Percentiles rank a stretch among this genome's conserved stretches.
Evolutionary conservation across 2,797 vertebrate genomes (phyloP).

Genomic region (Channa striata): DNA sequence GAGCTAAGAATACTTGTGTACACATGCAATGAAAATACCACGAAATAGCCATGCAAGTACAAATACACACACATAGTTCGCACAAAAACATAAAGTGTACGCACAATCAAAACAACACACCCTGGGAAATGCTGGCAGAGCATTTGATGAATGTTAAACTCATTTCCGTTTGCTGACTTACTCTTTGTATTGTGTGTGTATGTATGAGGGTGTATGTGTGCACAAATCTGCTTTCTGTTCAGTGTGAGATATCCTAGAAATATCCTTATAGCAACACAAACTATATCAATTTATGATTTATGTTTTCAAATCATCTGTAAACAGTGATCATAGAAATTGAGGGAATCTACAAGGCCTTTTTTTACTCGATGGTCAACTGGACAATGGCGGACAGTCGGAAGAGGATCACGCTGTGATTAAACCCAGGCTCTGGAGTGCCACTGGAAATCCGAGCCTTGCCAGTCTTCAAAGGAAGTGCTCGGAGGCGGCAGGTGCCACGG

Average conservation of each 20-base stretch:
- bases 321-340: too few species aligned
- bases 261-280: background rate
- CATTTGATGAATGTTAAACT: conserved; percentile 39
- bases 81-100: conserved; percentile 14
- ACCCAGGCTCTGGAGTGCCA: too few species aligned
- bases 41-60: conserved; percentile 13
- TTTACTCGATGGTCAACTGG: too few species aligned
- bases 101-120: conserved; percentile 25
- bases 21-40: conserved; percentile 38
- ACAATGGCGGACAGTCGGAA: too few species aligned
- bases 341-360: too few species aligned
- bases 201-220: background rate
- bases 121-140: conserved; percentile 44
- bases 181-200: background rate
- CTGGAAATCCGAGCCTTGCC: too few species aligned
- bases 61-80: conserved; percentile 18
- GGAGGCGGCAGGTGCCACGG: too few species aligned
- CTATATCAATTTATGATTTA: background rate
- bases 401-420: too few species aligned
- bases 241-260: conserved; percentile 12
- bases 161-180: conserved; percentile 36
- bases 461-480: too few species aligned
- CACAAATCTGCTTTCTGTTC: background rate
- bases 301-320: background rate
- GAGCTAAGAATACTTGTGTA: conserved; percentile 50